phyloP scores from a whole-genome alignment of 2,113 vertebrate species.

The Rhinolophus ferrumequinum region DNA sequence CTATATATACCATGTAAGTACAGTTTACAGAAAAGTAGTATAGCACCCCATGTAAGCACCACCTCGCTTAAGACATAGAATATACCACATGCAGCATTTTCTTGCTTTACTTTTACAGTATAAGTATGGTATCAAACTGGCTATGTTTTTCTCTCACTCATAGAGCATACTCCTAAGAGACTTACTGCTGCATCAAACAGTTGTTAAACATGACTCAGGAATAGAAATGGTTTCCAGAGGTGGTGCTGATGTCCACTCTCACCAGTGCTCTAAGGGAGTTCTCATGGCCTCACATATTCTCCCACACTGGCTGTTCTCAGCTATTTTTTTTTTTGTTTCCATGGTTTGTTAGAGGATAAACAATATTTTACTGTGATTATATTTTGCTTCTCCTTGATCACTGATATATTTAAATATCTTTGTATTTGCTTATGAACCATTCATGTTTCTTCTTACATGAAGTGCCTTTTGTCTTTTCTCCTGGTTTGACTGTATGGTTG shows the following conservation, averaged over 20 bases:
- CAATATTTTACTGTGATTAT: not conserved
- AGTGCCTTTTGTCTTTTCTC: not conserved
- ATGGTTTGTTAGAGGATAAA: not conserved
- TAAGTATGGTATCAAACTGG: not conserved
- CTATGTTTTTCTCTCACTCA: not conserved
- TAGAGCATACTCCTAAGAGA: not conserved
- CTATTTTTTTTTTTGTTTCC: not conserved
- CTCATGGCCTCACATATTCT: not conserved
- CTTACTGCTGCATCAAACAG: not conserved
- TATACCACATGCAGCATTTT: not conserved
- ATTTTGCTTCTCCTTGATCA: not conserved
- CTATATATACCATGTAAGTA: not conserved
- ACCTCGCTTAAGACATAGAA: conserved; percentile 15
- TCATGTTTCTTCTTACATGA: not conserved
- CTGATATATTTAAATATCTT: not conserved
- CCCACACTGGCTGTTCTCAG: not conserved
- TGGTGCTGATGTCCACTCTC: not conserved
- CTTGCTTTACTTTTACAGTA: not conserved
- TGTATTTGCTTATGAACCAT: conserved; percentile 16
- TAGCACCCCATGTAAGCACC: not conserved
- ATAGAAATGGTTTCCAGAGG: not conserved
- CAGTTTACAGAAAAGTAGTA: not conserved
- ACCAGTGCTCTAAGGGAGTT: not conserved
- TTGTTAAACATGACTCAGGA: not conserved
- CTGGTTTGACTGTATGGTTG: not conserved